A percentile compares a stretch with the other conserved stretches of the same genome.
phyloP scores from a whole-genome alignment of 2,888 invertebrate genomes.

The Drosophila setosimentum region DNA sequence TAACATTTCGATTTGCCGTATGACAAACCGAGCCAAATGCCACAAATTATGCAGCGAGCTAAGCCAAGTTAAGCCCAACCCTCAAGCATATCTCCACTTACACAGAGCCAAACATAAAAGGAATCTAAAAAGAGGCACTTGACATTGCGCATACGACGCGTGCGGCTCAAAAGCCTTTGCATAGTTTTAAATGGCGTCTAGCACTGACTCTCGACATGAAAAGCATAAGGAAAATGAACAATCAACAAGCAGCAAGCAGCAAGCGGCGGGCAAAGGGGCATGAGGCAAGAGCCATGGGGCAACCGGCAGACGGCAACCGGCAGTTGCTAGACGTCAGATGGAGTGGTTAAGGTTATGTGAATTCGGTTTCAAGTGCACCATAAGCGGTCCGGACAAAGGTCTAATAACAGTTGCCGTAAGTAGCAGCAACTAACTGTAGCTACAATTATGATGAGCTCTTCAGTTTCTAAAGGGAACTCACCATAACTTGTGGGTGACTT shows the following conservation, averaged over 20 bases:
- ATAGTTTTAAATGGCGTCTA: constrained; percentile 49
- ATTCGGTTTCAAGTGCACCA: constrained; percentile 39
- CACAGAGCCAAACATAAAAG: constrained; percentile 41
- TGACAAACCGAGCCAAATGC: constrained; percentile 73
- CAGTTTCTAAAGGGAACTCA: background rate
- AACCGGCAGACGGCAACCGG: too few relatives aligned
- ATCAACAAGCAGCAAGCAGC: background rate
- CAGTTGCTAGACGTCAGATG: background rate
- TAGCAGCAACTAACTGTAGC: constrained; percentile 40
- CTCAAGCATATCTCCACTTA: background rate
- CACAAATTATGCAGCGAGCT: constrained; percentile 70
- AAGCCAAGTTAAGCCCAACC: background rate
- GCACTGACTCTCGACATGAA: constrained; percentile 20
- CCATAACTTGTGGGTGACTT: background rate
- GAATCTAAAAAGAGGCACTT: constrained; percentile 53
- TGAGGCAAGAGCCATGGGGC: too few relatives aligned
- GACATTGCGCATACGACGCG: constrained; percentile 59
- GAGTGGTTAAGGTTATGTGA: constrained; percentile 12
- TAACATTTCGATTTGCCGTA: constrained; percentile 79
- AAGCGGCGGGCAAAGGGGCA: background rate
- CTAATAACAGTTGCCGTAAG: constrained; percentile 49
- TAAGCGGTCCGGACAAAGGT: constrained; percentile 28
- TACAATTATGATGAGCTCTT: constrained; percentile 10
- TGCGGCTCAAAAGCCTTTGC: constrained; percentile 29
- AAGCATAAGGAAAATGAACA: background rate